Evolutionary conservation across 2,888 invertebrate species (phyloP), one percentile per base, ranked within the genome.

Genomic region (Hofmannophila pseudospretella): DNA sequence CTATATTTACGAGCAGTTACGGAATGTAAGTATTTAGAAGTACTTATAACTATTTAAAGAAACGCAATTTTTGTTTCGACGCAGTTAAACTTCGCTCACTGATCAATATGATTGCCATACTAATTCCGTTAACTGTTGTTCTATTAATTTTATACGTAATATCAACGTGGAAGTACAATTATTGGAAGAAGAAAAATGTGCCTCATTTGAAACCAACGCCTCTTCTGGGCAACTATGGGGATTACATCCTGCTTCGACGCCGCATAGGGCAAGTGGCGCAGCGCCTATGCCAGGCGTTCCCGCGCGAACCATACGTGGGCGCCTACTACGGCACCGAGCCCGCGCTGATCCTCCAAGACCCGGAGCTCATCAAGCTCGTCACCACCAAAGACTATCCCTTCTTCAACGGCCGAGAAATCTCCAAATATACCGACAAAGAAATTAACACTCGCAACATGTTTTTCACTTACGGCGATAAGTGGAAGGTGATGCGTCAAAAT

Each of bases 401-500:
- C 32, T 67, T 63, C 37, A 59, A 36, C 32, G 48, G 54, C 23
- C 44, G 64, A 26, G 62, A 60, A 11, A 36, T 65, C 0, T 50
- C 65, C 0, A 59, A 60, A 0, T 67, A 72, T 32, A 41, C 47
- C 0, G 34, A 68, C 20, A 62, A 45, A 4, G 80, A 81, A 44
- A 22, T 50, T 1, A 14, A 67, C 0, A 61, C 67, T 0, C 50
- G 51, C 22, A 71, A 64, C 20, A 42, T 80, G 1, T 76, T 79
- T 39, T 60, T 52, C 29, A 48, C 52, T 0, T 49, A 62, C 25
- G 81, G 81, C 0, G 73, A 79, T 41, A 41, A 48, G 1, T 82
- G 81, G 80, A 74, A 68, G 34, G 64, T 74, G 0, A 30, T 71
- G 1, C 51, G 81, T 0, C 78, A 78, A 42, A 75, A 77, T 34